Percentiles rank a stretch among this genome's conserved stretches.
Conservation (phyloP, 2,888 invertebrate species). For the Lasioglossum pauxillum region DNA sequence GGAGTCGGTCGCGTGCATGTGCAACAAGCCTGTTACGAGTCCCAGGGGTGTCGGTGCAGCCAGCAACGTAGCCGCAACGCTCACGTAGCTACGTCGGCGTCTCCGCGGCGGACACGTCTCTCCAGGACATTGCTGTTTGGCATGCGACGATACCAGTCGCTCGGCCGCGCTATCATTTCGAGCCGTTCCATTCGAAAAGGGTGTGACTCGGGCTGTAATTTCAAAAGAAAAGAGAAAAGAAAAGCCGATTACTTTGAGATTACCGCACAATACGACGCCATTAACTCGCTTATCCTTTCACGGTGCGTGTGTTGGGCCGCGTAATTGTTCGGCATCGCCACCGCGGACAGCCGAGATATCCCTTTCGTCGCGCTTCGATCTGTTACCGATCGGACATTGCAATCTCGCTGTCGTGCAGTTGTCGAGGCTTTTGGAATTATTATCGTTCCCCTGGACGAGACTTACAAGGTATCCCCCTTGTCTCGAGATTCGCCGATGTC, state of each 20-base stretch:
- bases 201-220: conserved; percentile 80
- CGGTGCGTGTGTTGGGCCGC: conserved; percentile 52
- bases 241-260: conserved; percentile 77
- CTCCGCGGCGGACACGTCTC: conserved; percentile 49
- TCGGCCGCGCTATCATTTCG: conserved; percentile 78
- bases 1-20: conserved; percentile 64
- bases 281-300: conserved; percentile 69
- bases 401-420: background rate
- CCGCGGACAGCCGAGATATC: background rate
- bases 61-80: conserved; percentile 31
- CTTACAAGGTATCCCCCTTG: background rate
- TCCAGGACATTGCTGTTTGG: conserved; percentile 78
- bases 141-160: conserved; percentile 80
- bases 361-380: background rate
- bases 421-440: background rate
- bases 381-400: background rate
- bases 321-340: conserved; percentile 59
- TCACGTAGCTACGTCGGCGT: conserved; percentile 35
- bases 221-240: conserved; percentile 54
- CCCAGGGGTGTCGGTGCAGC: conserved; percentile 52
- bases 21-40: conserved; percentile 62
- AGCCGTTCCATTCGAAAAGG: conserved; percentile 80
- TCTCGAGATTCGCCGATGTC: background rate
- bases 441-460: conserved; percentile 21
- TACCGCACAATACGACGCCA: conserved; percentile 74